Evolutionary conservation across 2,797 vertebrate genomes (phyloP), one percentile per base, ranked within the genome.

Genomic region (Rhinella marina): DNA sequence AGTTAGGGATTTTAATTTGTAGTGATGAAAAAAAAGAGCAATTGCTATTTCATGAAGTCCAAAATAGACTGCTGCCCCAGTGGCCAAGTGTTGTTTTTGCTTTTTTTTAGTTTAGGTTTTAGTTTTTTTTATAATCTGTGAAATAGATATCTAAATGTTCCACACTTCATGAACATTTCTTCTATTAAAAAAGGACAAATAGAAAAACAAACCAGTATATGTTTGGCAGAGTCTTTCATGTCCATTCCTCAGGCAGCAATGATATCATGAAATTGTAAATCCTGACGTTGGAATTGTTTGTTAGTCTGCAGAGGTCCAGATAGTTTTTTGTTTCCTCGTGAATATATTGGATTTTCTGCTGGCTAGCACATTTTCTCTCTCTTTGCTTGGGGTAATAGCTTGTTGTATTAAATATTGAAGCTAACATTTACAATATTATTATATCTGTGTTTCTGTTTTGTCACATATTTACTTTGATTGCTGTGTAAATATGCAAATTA

Each of bases 381-480:
- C 27, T 81, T 68, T 66, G 59, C 80, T 86, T 89, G 57, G 50
- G 77, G 59, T 88, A 81, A 88, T 32, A 70, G 75, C 66, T 50
- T 50, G 41, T 82, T 68, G 59, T 89, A 77, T 81, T 81, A 86
- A 88, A 82, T 70, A 86, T 78, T 86, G 50, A 88, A 76, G 29
- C 48, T 81, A 80, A 70, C 66, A 85, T 81, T 80, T 88, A 78
- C 73, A 73, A 81, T 84, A 57, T 88, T 88, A 87, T 88, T 79
- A 85, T 79, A 81, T 66, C 21, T 29, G 6, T 76, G n/a, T 72
- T 77, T 86, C 19, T 88, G 79, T 79, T 66, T 76, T 82, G 70
- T 86, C 79, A 86, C 68, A 86, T 79, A 79, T 86, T 86, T 89
- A 72, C 62, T 89, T 86, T 89, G 79, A 82, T 81, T 85, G 76